These are phyloP conservation scores for Drosophila pallidifrons DNA, from an alignment of 1,140 invertebrate species.

Conservation along the genomic window DNA sequence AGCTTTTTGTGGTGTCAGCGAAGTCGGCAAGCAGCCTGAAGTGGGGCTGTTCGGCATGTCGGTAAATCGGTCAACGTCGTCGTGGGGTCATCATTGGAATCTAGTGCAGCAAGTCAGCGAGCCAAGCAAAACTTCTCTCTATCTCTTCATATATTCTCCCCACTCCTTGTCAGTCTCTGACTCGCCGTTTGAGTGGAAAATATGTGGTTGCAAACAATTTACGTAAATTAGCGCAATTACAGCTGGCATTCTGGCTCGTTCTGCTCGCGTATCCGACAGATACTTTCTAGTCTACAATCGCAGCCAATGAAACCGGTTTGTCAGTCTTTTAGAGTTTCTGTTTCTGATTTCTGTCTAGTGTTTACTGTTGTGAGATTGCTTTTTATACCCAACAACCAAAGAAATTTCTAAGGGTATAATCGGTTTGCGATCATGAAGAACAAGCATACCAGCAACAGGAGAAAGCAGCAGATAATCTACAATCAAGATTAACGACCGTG, in stretches of 20 bases:
- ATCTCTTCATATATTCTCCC: neutral
- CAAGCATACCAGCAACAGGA: neutral
- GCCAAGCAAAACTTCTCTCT: constrained; percentile 19
- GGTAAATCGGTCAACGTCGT: constrained; percentile 48
- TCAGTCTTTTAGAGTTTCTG: constrained; percentile 18
- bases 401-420: neutral
- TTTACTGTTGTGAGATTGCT: constrained; percentile 1
- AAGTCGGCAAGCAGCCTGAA: constrained; percentile 10
- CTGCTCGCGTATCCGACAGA: constrained; percentile 45
- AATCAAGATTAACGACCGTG: no score
- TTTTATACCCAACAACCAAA: neutral
- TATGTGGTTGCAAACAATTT: constrained; percentile 61
- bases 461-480: no score
- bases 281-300: constrained; percentile 51
- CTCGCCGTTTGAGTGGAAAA: constrained; percentile 27
- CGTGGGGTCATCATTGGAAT: constrained; percentile 51
- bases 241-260: constrained; percentile 35
- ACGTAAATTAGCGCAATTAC: constrained; percentile 70
- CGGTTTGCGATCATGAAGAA: neutral
- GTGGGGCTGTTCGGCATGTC: constrained; percentile 2
- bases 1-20: constrained; percentile 8
- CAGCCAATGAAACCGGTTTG: constrained; percentile 19
- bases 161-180: neutral
- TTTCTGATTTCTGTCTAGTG: constrained; percentile 21
- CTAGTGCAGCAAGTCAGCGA: constrained; percentile 48